Evolutionary conservation across 1,140 invertebrate species (phyloP).

Genomic region (Drosophila ogumai): DNA sequence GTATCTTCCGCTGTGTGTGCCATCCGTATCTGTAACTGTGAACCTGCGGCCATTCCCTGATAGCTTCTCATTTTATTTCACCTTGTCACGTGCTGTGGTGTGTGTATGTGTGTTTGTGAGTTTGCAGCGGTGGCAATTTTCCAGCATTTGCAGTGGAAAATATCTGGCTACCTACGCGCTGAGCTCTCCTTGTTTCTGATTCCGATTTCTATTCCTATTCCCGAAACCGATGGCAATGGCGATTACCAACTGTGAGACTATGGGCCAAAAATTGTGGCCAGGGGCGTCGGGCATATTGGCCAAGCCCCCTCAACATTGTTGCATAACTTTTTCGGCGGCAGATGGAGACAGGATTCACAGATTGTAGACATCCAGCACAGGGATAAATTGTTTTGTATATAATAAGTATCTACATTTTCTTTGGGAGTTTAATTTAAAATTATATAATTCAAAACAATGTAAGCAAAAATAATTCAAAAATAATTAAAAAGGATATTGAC

Average conservation of each 20-base stretch:
- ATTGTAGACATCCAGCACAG: slow-evolving; percentile 6
- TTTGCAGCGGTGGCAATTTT: slow-evolving; percentile 71
- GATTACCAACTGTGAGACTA: slow-evolving; percentile 17
- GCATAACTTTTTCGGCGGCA: slow-evolving; percentile 40
- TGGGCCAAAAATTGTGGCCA: slow-evolving; percentile 25
- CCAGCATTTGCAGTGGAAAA: slow-evolving; percentile 75
- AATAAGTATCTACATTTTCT: neutral
- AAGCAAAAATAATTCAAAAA: too few species aligned
- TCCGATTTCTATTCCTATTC: slow-evolving; percentile 22
- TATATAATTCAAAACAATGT: neutral
- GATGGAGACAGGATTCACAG: slow-evolving; percentile 3
- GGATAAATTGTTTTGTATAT: neutral
- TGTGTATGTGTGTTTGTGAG: slow-evolving; percentile 17
- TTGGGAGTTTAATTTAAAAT: neutral
- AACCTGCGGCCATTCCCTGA: slow-evolving; percentile 54
- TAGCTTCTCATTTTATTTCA: slow-evolving; percentile 82
- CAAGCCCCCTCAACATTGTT: slow-evolving; percentile 31
- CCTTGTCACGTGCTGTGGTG: slow-evolving; percentile 74
- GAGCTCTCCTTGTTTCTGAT: slow-evolving; percentile 9
- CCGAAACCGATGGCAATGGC: slow-evolving; percentile 1
- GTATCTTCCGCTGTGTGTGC: slow-evolving; percentile 35
- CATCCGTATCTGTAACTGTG: slow-evolving; percentile 47
- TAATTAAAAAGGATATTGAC: too few species aligned
- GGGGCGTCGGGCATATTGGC: slow-evolving; percentile 23
- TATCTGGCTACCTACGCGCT: slow-evolving; percentile 76